Percentiles rank a stretch among this genome's conserved stretches.
Conservation (phyloP, 2,797 vertebrate species). For the Ispidina picta region DNA sequence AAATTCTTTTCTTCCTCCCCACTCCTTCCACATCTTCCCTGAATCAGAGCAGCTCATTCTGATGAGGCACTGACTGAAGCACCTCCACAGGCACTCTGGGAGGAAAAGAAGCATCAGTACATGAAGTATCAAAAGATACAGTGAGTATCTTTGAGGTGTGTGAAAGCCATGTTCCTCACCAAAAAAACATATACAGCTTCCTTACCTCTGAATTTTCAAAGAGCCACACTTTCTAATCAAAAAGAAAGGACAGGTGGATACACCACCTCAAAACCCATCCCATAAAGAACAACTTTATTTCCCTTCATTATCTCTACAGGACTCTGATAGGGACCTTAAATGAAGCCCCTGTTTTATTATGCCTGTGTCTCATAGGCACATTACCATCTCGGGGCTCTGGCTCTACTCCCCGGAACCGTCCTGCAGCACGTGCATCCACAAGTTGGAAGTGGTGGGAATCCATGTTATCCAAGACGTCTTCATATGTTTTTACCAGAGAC, state of each 20-base stretch:
- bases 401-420: constrained; percentile 87
- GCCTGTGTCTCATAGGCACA: not conserved
- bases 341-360: not conserved
- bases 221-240: not conserved
- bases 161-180: not conserved
- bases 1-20: not conserved
- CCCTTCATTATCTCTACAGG: not conserved
- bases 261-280: not conserved
- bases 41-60: not conserved
- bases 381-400: constrained; percentile 92
- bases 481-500: constrained; percentile 85
- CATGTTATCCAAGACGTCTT: constrained; percentile 89
- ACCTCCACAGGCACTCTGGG: not conserved
- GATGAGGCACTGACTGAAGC: not conserved
- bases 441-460: constrained; percentile 79
- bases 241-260: not conserved
- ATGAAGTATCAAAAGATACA: not conserved
- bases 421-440: constrained; percentile 86
- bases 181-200: not conserved
- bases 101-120: not conserved
- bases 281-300: not conserved
- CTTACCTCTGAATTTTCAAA: not conserved
- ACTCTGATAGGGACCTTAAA: not conserved
- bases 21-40: not conserved
- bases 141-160: not conserved